phyloP scores from a whole-genome alignment of 2,113 vertebrate species.

The Petrocephalus microphthalmus region DNA sequence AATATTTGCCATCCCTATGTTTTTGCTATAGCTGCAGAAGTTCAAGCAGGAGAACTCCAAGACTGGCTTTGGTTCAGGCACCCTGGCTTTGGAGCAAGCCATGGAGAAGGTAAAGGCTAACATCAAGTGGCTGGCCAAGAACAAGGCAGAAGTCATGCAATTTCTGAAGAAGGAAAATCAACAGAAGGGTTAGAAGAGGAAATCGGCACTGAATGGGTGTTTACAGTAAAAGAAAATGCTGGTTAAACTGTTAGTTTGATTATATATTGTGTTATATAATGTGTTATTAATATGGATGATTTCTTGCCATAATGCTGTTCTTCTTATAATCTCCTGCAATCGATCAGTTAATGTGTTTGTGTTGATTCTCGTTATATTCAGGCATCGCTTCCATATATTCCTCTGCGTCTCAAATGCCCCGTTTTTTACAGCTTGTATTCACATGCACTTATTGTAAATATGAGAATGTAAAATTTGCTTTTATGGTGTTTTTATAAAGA shows the following conservation, averaged over 20 bases:
- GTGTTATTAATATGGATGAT: not conserved
- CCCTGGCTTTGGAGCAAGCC: constrained; percentile 73
- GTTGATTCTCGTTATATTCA: not conserved
- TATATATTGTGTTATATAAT: not conserved
- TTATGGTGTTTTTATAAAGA: not conserved
- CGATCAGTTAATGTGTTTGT: not conserved
- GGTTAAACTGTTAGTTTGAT: not conserved
- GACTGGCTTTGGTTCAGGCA: constrained; percentile 59
- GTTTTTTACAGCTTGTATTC: not conserved
- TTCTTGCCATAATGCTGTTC: not conserved
- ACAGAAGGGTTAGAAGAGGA: constrained; percentile 71
- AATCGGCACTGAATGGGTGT: constrained; percentile 77
- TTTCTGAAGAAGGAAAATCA: constrained; percentile 49
- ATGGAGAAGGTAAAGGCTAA: constrained; percentile 73
- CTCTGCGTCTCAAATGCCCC: not conserved
- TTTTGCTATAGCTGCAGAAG: constrained; percentile 63
- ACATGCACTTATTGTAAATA: not conserved
- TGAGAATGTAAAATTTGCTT: not conserved
- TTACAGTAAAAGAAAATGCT: constrained; percentile 49
- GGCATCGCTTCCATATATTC: not conserved
- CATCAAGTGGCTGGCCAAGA: constrained; percentile 73
- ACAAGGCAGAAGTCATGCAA: constrained; percentile 52
- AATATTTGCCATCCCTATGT: not conserved
- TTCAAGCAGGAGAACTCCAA: constrained; percentile 68
- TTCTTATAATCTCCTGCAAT: not conserved